phyloP scores from a whole-genome alignment of 2,888 invertebrate genomes.

The Xestia rhomboidea region DNA sequence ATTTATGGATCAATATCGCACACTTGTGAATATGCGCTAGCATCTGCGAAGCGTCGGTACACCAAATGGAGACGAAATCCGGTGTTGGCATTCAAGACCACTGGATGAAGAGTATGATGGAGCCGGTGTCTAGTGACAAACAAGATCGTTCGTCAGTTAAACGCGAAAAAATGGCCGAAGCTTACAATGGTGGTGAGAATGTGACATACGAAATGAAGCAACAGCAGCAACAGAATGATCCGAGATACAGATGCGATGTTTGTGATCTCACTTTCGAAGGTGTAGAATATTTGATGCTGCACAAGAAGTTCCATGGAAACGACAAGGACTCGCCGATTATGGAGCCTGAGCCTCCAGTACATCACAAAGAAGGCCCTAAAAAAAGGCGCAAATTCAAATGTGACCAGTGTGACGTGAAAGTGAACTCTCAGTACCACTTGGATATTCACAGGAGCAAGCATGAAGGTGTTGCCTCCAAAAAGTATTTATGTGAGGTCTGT shows the following conservation, averaged over 20 bases:
- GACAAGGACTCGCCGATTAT: constrained; percentile 84
- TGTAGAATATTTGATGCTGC: constrained; percentile 85
- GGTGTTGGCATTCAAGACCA: constrained; percentile 86
- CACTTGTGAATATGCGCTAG: constrained; percentile 75
- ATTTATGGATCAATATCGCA: constrained; percentile 85
- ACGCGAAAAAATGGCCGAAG: constrained; percentile 88
- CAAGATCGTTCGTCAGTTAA: constrained; percentile 83
- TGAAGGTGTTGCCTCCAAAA: constrained; percentile 84
- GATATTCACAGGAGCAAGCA: constrained; percentile 88
- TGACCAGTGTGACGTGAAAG: constrained; percentile 88
- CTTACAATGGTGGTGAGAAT: constrained; percentile 82
- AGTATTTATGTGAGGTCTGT: constrained; percentile 86
- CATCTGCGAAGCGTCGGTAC: constrained; percentile 71
- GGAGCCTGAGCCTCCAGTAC: constrained; percentile 76
- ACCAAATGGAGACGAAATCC: constrained; percentile 86
- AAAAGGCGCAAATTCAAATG: constrained; percentile 87
- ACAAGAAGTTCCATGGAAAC: constrained; percentile 88
- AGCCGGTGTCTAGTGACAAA: constrained; percentile 86
- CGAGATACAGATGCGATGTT: constrained; percentile 84
- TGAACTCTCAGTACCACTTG: constrained; percentile 87
- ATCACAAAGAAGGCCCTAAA: constrained; percentile 81
- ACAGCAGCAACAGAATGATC: constrained; percentile 76
- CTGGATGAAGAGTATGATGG: constrained; percentile 90
- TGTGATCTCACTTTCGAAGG: constrained; percentile 87
- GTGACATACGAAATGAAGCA: constrained; percentile 83